Percentiles rank a stretch among this genome's conserved stretches.
phyloP scores from a whole-genome alignment of 2,797 vertebrate species.

The Brachyrhaphis roseni region DNA sequence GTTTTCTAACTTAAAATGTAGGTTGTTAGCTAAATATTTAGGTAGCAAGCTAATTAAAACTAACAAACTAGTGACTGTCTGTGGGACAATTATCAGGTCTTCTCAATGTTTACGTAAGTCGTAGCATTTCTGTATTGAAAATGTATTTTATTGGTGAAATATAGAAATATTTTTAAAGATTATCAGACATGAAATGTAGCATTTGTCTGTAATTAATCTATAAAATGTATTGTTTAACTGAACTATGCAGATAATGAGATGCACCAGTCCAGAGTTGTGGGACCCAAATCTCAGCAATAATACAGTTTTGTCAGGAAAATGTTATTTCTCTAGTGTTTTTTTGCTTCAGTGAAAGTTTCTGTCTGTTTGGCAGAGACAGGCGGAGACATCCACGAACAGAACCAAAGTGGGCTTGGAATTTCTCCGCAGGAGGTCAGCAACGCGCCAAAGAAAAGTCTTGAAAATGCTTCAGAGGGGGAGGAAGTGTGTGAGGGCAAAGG shows the following conservation, averaged over 20 bases:
- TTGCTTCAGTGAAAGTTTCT: not conserved
- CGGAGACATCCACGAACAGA: conserved; percentile 62
- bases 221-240: not conserved
- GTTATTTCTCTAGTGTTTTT: not conserved
- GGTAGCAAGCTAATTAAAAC: no score
- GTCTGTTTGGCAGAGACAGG: conserved; percentile 77
- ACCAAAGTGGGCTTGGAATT: conserved; percentile 54
- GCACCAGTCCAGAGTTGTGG: not conserved
- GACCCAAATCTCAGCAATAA: not conserved
- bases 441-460: conserved; percentile 53
- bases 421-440: conserved; percentile 77
- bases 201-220: not conserved
- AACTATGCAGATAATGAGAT: not conserved
- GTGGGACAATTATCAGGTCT: no score
- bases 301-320: not conserved
- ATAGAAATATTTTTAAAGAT: not conserved
- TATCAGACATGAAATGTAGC: not conserved
- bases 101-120: not conserved
- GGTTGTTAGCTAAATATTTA: no score
- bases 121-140: not conserved
- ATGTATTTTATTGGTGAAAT: not conserved
- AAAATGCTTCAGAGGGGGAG: conserved; percentile 81
- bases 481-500: conserved; percentile 68
- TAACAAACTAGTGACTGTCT: no score
- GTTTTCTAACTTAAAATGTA: no score